Evolutionary conservation across 2,888 invertebrate genomes (phyloP).

Genomic region (Microctonus aethiopoides): DNA sequence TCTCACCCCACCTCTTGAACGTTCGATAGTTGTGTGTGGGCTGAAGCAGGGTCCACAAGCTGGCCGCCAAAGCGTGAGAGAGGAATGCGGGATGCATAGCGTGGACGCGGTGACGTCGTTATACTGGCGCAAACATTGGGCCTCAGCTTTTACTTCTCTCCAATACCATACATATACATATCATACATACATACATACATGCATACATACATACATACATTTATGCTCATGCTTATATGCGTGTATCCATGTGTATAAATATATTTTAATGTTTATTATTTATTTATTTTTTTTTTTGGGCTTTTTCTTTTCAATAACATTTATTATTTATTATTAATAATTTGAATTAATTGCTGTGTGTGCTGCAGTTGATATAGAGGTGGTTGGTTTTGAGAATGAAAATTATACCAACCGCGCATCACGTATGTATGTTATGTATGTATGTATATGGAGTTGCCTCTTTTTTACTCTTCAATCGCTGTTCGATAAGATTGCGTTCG

Average conservation of each 20-base stretch:
- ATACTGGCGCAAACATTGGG: conserved; percentile 35
- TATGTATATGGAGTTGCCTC: conserved; percentile 19
- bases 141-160: conserved; percentile 32
- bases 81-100: conserved; percentile 65
- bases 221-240: background rate
- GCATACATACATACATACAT: too few species aligned
- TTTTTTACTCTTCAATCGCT: conserved; percentile 28
- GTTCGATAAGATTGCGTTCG: conserved; percentile 43
- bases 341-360: conserved; percentile 1
- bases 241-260: background rate
- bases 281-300: background rate
- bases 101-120: conserved; percentile 52
- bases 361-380: conserved; percentile 3
- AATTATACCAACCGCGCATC: conserved; percentile 3
- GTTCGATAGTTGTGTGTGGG: conserved; percentile 56
- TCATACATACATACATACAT: background rate
- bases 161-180: conserved; percentile 27
- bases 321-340: conserved; percentile 1
- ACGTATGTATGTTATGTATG: background rate
- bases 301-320: conserved; percentile 26
- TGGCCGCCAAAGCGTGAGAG: conserved; percentile 63
- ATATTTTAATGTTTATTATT: background rate
- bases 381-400: conserved; percentile 8
- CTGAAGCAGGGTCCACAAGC: conserved; percentile 40
- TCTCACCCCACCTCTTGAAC: conserved; percentile 34